Base-by-base conservation (phyloP, 2,888 invertebrate genomes). In the Cerastoderma edule region DNA sequence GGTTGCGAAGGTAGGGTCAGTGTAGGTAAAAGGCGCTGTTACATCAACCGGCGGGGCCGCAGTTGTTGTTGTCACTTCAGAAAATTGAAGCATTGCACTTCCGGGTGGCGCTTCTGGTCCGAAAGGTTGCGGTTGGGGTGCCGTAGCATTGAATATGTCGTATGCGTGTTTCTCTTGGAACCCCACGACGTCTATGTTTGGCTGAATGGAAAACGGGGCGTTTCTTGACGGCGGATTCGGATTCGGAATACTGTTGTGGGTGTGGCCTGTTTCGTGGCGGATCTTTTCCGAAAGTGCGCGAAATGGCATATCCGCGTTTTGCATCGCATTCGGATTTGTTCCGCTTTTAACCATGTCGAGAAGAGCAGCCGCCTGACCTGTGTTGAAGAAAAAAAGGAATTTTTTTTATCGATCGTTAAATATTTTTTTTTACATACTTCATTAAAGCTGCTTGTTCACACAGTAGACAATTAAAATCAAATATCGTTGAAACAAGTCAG, bases 221-320 rank as follows among this genome's bases (percentile, higher is more conserved):
- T 39, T 39, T n/a, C 53, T 28, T 53, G 27, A 28, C 27, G 13
- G 39, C 27, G 24, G 1, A 16, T 39, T 24, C 13, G 33, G 39
- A 10, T 60, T 60, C 3, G 5, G n/a, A n/a, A n/a, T 27, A 50
- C 2, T 50, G 22, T 50, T 10, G 4, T 28, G 27, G 1, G 35
- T 22, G 24, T 39, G 19, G 27, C 60, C 60, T n/a, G 39, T 27
- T 8, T 24, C 39, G 22, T 60, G 60, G 6, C 60, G 32, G 8
- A 60, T 33, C 13, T 33, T 22, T 6, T 60, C 33, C 39, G 60
- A 60, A 16, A 60, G 16, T 22, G 33, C 33, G 22, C 39, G 35
- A 39, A 60, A 60, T 0, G 60, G 33, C 60, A 60, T 39, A 27
- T 39, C 60, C 0, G 60, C 60, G 13, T 39, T 60, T 60, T 60